Base-by-base conservation (phyloP, 1,140 invertebrate genomes). In the Nephila pilipes region DNA sequence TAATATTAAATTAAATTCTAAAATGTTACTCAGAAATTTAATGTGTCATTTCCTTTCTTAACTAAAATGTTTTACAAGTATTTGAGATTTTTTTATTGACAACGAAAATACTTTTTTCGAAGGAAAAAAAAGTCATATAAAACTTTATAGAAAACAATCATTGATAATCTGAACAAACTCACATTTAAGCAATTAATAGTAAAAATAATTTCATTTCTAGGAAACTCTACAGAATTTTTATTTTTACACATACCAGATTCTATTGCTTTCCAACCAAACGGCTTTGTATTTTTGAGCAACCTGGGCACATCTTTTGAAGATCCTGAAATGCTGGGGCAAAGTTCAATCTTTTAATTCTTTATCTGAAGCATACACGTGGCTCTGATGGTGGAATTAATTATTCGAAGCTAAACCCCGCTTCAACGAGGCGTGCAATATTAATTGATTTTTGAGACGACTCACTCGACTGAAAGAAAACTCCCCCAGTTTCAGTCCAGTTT, bases 391-490 rank as follows among this genome's bases (percentile, higher is more conserved):
- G 89, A 91, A 91, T 91, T 91, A 81, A 91, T 91, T 91, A 91
- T 91, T 91, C 65, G 89, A 83, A 54, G 75, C 80, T 91, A 91
- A 91, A 55, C 89, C 89, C 57, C 16, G 12, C 55, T 14, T 38
- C 55, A 91, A 83, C 89, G 54, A 65, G 36, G 75, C 89, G 89
- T 91, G 79, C 75, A 32, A 83, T 91, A 91, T 91, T 91, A 91
- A 91, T 91, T 91, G 89, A 91, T 91, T 91, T 91, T 79, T 83
- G 79, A 91, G 89, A 91, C 57, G 79, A 91, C 14, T 79, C 87
- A 79, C 46, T 65, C 87, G 65, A 29, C 29, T 89, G 65, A 69
- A 79, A 89, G 60, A 79, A 63, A 87, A 87, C 16, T 38, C 85
- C 55, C 83, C 83, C 55, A 36, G 55, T 54, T 38, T 29, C 29